Conservation (phyloP, 2,113 vertebrate genomes). For the Larimichthys crocea region DNA sequence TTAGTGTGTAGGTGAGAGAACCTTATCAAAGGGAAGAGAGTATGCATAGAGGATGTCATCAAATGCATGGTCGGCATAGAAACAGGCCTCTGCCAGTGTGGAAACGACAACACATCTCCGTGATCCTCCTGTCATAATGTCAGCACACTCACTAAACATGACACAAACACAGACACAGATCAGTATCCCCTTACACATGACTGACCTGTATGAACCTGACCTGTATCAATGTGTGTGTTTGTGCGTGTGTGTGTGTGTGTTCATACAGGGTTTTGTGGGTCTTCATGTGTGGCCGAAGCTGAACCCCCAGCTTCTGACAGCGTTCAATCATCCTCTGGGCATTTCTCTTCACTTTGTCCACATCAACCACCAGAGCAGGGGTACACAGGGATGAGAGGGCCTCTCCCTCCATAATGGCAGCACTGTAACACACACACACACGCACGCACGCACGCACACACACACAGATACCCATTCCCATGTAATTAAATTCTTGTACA, state of each 20-base stretch:
- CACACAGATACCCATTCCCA: background rate
- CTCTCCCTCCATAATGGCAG: conserved; percentile 65
- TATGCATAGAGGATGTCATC: conserved; percentile 90
- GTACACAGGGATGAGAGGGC: conserved; percentile 77
- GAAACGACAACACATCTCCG: conserved; percentile 86
- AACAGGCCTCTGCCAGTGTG: conserved; percentile 86
- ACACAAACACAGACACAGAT: conserved; percentile 33
- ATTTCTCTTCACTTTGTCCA: conserved; percentile 80
- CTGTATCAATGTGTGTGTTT: background rate
- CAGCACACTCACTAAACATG: conserved; percentile 83
- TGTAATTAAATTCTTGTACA: conserved; percentile 57
- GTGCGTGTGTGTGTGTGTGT: background rate
- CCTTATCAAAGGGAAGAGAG: conserved; percentile 83
- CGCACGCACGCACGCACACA: conserved; percentile 4
- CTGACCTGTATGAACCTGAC: background rate
- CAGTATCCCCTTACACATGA: background rate
- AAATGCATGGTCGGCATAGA: conserved; percentile 87
- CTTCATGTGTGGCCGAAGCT: conserved; percentile 89
- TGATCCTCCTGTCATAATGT: conserved; percentile 85
- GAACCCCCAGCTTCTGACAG: conserved; percentile 81
- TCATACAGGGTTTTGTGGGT: conserved; percentile 90
- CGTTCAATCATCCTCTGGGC: conserved; percentile 81
- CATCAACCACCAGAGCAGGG: conserved; percentile 84
- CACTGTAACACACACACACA: conserved; percentile 31
- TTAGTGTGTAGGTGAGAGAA: conserved; percentile 17